Percentiles rank a stretch among this genome's conserved stretches.
These are phyloP conservation scores for Crossocerus cetratus DNA, from an alignment of 2,888 invertebrate species.

Conservation along the genomic window DNA sequence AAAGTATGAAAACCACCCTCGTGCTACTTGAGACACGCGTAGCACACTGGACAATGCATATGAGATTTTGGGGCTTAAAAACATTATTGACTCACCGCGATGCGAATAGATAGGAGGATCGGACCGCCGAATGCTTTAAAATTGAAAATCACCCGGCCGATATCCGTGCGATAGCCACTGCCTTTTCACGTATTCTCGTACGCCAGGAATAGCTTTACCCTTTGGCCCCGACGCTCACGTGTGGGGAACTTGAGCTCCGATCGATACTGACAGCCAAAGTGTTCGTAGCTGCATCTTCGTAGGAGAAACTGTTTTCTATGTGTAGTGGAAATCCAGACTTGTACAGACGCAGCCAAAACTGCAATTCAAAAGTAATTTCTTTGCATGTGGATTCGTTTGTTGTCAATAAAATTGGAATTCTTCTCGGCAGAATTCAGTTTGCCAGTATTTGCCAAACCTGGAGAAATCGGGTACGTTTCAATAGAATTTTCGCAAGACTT, in stretches of 20 bases:
- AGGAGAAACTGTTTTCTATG: background rate
- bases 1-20: no score
- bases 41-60: background rate
- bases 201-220: constrained; percentile 31
- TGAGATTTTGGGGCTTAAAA: constrained; percentile 14
- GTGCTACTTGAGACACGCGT: no score
- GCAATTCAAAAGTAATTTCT: no score
- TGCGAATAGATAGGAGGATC: background rate
- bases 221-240: constrained; percentile 37
- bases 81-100: constrained; percentile 13
- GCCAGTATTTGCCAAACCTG: no score
- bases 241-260: constrained; percentile 22
- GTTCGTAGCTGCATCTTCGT: constrained; percentile 15
- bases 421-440: no score
- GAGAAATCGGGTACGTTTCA: no score
- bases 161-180: background rate
- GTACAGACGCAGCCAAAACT: no score
- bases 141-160: background rate
- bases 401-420: no score
- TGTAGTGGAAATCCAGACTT: no score
- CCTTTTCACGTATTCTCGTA: constrained; percentile 1
- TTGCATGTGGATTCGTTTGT: no score
- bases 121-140: background rate
- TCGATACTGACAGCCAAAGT: constrained; percentile 23
- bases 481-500: no score